Evolutionary conservation across 2,888 invertebrate genomes (phyloP), one percentile per base, ranked within the genome.

Genomic region (Stratiomys singularior): DNA sequence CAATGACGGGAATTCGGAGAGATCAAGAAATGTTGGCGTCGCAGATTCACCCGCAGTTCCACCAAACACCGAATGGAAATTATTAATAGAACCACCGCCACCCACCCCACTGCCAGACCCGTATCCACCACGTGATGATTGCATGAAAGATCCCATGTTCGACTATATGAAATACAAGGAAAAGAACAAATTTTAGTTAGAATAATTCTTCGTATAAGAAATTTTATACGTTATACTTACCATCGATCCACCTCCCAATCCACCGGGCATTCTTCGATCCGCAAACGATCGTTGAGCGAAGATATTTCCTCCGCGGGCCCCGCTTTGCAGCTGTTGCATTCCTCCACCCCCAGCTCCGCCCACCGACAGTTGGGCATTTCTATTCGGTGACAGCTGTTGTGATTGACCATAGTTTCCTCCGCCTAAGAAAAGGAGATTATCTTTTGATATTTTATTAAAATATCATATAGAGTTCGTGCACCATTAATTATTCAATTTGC

Each of bases 1-100:
- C 85, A 96, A 90, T 83, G 96, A 96, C 81, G 96, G 96, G 88
- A 96, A 97, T 89, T 96, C 96, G 85, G 95, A 95, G 82, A 96
- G 92, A 89, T 97, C 96, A 84, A 96, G 89, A 82, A 96, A 90
- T 82, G 96, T 95, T 81, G 96, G 96, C 84, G 95, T 94, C 84
- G 92, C 91, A 84, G 92, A 91, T 85, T 93, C 93, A 81, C 91
- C 91, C 81, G 93, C 91, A 84, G 91, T 92, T 80, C 91, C 91
- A 85, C 92, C 92, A 87, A 95, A 95, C 88, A 95, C 94, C 84
- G 93, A 93, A 87, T 95, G 95, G 89, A 94, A 94, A 88, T 89
- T 90, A 83, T 88, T 89, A 89, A 94, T 93, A 87, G 89, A 89
- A 78, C 88, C 89, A 84, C 89, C 88, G 85, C 88, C 89, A 83